Percentiles rank a stretch among this genome's conserved stretches.
Conservation (phyloP, 2,113 vertebrate genomes). For the Nicator chloris region DNA sequence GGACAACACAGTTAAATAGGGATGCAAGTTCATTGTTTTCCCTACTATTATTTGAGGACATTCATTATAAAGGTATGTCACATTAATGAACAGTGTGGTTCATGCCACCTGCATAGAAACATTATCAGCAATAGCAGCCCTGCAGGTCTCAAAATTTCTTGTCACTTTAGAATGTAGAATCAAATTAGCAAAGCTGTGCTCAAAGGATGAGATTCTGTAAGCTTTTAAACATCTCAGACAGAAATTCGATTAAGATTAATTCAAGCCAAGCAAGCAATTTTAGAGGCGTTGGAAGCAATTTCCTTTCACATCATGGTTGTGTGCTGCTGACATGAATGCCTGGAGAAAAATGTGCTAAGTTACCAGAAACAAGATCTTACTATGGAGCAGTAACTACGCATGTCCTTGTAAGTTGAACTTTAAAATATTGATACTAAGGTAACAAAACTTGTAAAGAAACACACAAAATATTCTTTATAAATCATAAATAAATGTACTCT, state of each 20-base stretch:
- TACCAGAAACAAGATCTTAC: constrained; percentile 4
- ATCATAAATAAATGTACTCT: constrained; percentile 32
- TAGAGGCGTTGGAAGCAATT: constrained; percentile 70
- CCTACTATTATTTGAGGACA: background rate
- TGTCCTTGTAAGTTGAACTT: background rate
- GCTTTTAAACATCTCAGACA: constrained; percentile 73
- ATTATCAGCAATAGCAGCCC: constrained; percentile 56
- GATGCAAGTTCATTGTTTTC: background rate
- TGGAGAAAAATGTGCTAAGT: constrained; percentile 26
- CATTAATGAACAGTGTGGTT: constrained; percentile 12
- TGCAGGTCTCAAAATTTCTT: constrained; percentile 47
- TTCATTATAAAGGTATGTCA: constrained; percentile 27
- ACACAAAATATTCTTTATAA: background rate
- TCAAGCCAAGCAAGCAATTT: constrained; percentile 74
- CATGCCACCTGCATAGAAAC: background rate
- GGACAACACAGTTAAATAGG: background rate
- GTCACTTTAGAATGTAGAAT: constrained; percentile 47
- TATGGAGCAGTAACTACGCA: background rate
- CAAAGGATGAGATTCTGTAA: constrained; percentile 68
- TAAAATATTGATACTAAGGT: background rate
- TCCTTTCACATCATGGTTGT: constrained; percentile 63
- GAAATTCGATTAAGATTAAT: constrained; percentile 80
- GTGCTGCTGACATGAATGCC: constrained; percentile 47
- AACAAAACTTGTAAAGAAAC: background rate
- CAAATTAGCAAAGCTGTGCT: constrained; percentile 67